Evolutionary conservation across 2,888 invertebrate species (phyloP).

Genomic region (Argyresthia goedartella): DNA sequence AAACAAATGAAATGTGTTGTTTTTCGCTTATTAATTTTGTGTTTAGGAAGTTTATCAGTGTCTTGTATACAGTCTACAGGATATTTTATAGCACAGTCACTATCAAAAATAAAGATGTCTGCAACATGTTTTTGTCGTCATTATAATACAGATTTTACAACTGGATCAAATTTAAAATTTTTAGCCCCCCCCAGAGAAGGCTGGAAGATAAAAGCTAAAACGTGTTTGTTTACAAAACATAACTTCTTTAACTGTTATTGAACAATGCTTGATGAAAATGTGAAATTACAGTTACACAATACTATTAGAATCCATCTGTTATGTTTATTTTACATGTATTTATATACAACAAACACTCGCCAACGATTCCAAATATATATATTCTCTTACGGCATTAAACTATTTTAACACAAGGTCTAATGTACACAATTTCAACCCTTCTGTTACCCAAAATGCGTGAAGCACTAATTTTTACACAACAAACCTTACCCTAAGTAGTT

Average conservation of each 20-base stretch:
- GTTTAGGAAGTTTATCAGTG: neutral
- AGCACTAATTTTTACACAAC: constrained; percentile 64
- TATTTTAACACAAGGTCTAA: constrained; percentile 62
- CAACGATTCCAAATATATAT: constrained; percentile 65
- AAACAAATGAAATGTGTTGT: neutral
- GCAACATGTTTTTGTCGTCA: too few species aligned
- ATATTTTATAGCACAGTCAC: too few species aligned
- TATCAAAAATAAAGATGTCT: too few species aligned
- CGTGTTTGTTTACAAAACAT: constrained; percentile 49
- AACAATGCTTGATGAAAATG: constrained; percentile 39
- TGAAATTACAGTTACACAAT: neutral
- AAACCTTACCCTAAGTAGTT: constrained; percentile 61
- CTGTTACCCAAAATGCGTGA: constrained; percentile 56
- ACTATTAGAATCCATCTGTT: constrained; percentile 35
- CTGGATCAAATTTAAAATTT: too few species aligned
- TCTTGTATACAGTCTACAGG: neutral
- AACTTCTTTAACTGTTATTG: constrained; percentile 32
- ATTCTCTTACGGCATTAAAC: constrained; percentile 62
- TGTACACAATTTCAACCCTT: constrained; percentile 60
- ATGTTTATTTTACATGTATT: constrained; percentile 35
- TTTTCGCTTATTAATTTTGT: neutral
- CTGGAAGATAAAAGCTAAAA: constrained; percentile 16
- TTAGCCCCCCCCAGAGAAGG: too few species aligned
- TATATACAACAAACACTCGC: constrained; percentile 59
- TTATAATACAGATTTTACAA: too few species aligned